Evolutionary conservation across 2,888 invertebrate species (phyloP), one percentile per base, ranked within the genome.

Genomic region (Caprella mutica): DNA sequence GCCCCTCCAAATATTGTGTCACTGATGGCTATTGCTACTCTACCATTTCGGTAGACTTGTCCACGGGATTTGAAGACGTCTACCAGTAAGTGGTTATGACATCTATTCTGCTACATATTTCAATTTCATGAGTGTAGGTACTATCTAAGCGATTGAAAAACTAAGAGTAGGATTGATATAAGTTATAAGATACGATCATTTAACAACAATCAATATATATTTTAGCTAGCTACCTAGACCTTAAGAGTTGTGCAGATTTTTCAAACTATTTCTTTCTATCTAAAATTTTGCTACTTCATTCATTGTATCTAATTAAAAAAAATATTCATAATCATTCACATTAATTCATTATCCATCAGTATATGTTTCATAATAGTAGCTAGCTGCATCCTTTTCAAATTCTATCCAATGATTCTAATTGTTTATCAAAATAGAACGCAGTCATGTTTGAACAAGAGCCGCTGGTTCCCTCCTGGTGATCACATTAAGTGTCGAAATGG

Each of bases 361-460:
- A 38, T 38, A 38, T 38, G 35, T 12, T 35, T n/a, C n/a, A n/a
- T n/a, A n/a, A n/a, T n/a, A n/a, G n/a, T n/a, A n/a, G n/a, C n/a
- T n/a, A n/a, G n/a, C n/a, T n/a, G n/a, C n/a, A n/a, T n/a, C n/a
- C n/a, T n/a, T n/a, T n/a, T n/a, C n/a, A n/a, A n/a, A n/a, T n/a
- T n/a, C n/a, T n/a, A n/a, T n/a, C n/a, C n/a, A n/a, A n/a, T n/a
- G n/a, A n/a, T n/a, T n/a, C n/a, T 38, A 38, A 17, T 19, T 17
- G 38, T 38, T 38, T 38, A 38, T 38, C 19, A 38, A 38, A 38
- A 14, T 59, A 63, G 58, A 52, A 39, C 57, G 59, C 63, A 59
- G 55, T 56, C 59, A 46, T 63, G 63, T 52, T 52, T 63, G 57
- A 54, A 63, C 59, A 57, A 55, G 59, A 59, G 52, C 52, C 44